Conservation (phyloP, 2,797 vertebrate species). For the Coranthus polyacanthus region DNA sequence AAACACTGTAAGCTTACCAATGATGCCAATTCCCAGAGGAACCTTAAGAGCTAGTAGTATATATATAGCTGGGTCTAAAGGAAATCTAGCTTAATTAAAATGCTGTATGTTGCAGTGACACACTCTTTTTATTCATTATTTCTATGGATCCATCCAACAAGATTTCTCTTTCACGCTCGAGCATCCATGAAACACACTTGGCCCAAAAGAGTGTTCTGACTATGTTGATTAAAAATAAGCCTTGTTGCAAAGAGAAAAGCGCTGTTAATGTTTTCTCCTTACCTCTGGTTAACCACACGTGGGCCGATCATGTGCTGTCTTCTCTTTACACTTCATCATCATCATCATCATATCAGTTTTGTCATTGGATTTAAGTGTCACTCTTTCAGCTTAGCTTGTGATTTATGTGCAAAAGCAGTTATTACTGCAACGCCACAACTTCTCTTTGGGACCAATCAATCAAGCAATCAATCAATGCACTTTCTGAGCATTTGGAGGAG, state of each 20-base stretch:
- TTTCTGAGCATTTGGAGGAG: slow-evolving; percentile 16
- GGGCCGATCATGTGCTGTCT: too few relatives aligned
- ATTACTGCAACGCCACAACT: too few relatives aligned
- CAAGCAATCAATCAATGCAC: too few relatives aligned
- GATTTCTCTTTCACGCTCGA: slow-evolving; percentile 82
- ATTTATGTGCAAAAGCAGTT: too few relatives aligned
- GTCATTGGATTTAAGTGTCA: too few relatives aligned
- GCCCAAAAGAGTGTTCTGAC: slow-evolving; percentile 63
- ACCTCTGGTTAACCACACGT: slow-evolving; percentile 6
- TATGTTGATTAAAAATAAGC: slow-evolving; percentile 65
- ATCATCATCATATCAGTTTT: neutral
- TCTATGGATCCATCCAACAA: slow-evolving; percentile 81
- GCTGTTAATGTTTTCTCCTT: slow-evolving; percentile 20
- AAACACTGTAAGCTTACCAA: slow-evolving; percentile 71
- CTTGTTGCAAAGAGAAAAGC: slow-evolving; percentile 45
- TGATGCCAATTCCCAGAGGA: slow-evolving; percentile 49
- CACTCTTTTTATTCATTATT: slow-evolving; percentile 78
- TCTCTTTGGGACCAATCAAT: too few relatives aligned
- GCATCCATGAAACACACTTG: slow-evolving; percentile 80
- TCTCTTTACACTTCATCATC: neutral
- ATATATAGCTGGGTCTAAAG: slow-evolving; percentile 56
- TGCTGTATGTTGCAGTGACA: slow-evolving; percentile 66
- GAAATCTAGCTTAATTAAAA: slow-evolving; percentile 78
- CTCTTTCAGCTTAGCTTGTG: too few relatives aligned
- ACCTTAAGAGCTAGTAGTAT: slow-evolving; percentile 50